Base-by-base conservation (phyloP, 1,140 invertebrate genomes). In the Andrena cerasifolii region DNA sequence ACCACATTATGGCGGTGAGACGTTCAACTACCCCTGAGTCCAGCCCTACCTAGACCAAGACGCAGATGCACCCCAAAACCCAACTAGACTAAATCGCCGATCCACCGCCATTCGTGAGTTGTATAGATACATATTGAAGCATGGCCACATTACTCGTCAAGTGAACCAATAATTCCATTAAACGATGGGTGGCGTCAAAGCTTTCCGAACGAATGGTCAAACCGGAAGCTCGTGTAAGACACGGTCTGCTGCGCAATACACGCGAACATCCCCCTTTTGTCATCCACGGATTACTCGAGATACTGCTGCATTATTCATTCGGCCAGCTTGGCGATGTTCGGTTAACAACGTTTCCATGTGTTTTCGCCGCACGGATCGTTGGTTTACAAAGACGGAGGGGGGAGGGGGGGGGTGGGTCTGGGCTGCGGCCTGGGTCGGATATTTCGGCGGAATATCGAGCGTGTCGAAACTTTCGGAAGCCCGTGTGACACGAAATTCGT, bases 271-370 rank as follows among this genome's bases (percentile, higher is more conserved):
- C 47, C 40, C 47, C 65, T 77, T 80, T 65, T 66, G 78, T 62
- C 78, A 47, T 74, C 47, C 65, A 56, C 58, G 56, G 58, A 80
- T 70, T 80, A 66, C 78, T 33, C 58, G 78, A 80, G 74, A 80
- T 54, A 47, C 73, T 80, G 65, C 65, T 80, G 78, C 78, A 80
- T 80, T 80, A 80, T 80, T 80, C 78, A 80, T 80, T 79, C 72
- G 72, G 45, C 58, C 72, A 26, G 62, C 61, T 74, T 71, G 63
- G 62, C 72, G 72, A 79, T 56, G 78, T 76, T 79, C 78, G 72
- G 76, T 80, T 77, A 78, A 80, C 74, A 78, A 71, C 68, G 75
- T 72, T 78, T 78, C 79, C 79, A 65, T 51, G 61, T 72, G 78
- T 80, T 80, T 61, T 77, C 65, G 63, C 26, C 73, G 63, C 65